Evolutionary conservation across 2,888 invertebrate species (phyloP).

Genomic region (Blastobasis lacticolella): DNA sequence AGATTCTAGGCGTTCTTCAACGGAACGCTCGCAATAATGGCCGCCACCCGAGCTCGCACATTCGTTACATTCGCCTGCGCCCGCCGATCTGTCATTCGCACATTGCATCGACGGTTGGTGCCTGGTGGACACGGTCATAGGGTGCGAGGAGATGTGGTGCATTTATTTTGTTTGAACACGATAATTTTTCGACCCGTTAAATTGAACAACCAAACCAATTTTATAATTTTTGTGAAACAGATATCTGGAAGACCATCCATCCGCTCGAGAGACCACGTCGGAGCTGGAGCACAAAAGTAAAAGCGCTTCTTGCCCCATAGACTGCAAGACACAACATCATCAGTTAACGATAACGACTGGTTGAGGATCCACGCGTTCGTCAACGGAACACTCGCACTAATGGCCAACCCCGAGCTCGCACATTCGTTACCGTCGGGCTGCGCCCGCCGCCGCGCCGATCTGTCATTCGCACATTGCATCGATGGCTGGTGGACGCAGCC

Average conservation of each 20-base stretch:
- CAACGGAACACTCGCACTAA: conserved; percentile 1
- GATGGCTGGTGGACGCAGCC: no score
- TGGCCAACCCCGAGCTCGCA: conserved; percentile 1
- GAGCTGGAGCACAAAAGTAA: no score
- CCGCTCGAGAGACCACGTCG: no score
- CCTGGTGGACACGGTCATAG: no score
- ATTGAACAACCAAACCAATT: no score
- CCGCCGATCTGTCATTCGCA: conserved; percentile 34
- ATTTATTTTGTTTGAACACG: no score
- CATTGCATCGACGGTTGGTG: conserved; percentile 15
- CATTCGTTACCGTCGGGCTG: conserved; percentile 8
- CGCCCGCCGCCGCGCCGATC: conserved; percentile 22
- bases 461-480: conserved; percentile 34
- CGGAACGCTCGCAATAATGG: conserved; percentile 1
- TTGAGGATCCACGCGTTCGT: background rate
- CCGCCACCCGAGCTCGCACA: background rate
- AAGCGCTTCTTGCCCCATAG: no score
- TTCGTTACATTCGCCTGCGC: conserved; percentile 8
- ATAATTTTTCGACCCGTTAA: no score
- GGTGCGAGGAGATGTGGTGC: no score
- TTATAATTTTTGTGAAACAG: no score
- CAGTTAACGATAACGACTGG: background rate
- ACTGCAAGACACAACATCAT: no score
- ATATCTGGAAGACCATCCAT: no score
- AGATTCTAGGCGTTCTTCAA: background rate